Conservation (phyloP, 2,113 vertebrate species). For the Condylura cristata region DNA sequence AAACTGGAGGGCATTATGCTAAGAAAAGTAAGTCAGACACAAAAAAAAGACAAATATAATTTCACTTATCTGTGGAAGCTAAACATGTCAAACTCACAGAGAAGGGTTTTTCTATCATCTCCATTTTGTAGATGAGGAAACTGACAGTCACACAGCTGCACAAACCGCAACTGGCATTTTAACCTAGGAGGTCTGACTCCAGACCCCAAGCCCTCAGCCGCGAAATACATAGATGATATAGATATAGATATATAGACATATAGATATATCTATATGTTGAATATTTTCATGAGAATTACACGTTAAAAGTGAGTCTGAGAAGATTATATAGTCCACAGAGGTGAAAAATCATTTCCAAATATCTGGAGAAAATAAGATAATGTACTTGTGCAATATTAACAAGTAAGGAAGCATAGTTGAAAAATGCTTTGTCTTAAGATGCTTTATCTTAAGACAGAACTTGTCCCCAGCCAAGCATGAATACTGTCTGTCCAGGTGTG, state of each 20-base stretch:
- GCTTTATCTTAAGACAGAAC: constrained; percentile 1
- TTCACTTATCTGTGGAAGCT: background rate
- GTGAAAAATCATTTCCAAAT: background rate
- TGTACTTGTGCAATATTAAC: background rate
- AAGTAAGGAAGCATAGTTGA: background rate
- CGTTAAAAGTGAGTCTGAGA: constrained; percentile 1
- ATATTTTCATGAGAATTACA: constrained; percentile 23
- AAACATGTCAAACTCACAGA: background rate
- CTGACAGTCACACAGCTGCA: background rate
- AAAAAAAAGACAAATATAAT: background rate
- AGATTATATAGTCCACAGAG: background rate
- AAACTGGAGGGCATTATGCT: background rate
- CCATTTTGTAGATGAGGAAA: constrained; percentile 28
- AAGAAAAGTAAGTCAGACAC: background rate
- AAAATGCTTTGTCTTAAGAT: constrained; percentile 32
- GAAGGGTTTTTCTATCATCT: background rate
- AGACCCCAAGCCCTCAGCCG: background rate
- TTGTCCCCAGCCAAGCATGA: constrained; percentile 54
- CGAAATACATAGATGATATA: too few species aligned
- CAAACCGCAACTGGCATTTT: background rate
- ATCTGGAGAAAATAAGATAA: background rate
- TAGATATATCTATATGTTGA: background rate
- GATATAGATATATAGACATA: too few species aligned
- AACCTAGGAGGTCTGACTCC: background rate
- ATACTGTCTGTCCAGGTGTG: constrained; percentile 45